Base-by-base conservation (phyloP, 2,797 vertebrate genomes). In the Tragopan temminckii region DNA sequence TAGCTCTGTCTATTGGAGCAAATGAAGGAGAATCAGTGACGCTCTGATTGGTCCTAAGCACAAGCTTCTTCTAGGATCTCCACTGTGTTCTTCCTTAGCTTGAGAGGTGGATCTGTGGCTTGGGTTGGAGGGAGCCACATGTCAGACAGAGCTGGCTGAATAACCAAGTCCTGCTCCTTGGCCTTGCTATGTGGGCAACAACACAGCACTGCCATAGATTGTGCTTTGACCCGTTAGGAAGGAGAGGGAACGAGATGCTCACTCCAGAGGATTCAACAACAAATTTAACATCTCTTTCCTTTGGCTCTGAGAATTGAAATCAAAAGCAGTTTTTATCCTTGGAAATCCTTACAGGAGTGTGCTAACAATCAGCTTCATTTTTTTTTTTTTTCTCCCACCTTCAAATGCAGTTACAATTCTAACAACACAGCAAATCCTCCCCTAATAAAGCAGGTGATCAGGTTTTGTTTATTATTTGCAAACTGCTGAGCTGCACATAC, bases 391-490 rank as follows among this genome's bases (percentile, higher is more conserved):
- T 35, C 25, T 91, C 59, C 48, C 72, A 40, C 55, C 18, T 40
- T 63, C 58, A 55, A 64, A 72, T 53, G 59, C 43, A 52, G 14
- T 29, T 72, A 42, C 72, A 53, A 45, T 83, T 70, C 43, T 52
- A 83, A 21, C 6, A n/a, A 38, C 77, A 83, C 38, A 80, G 69
- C 45, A 80, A 66, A 80, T 69, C 48, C 58, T 62, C 61, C 38
- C 53, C 48, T 63, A 7, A 61, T 45, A 55, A 69, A 58, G 69
- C 50, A 55, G 63, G 58, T 40, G 59, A 63, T 40, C 1, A 1
- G 59, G 79, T 46, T 89, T 91, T 92, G 84, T 85, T 95, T 93
- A 83, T 92, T 89, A 72, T 85, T 84, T 94, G 79, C 85, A 88
- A 92, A 76, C 42, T 1, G 3, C 80, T 75, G 78, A 83, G 40